Evolutionary conservation across 2,888 invertebrate genomes (phyloP), one percentile per base, ranked within the genome.

Genomic region (Laspeyria flexula): DNA sequence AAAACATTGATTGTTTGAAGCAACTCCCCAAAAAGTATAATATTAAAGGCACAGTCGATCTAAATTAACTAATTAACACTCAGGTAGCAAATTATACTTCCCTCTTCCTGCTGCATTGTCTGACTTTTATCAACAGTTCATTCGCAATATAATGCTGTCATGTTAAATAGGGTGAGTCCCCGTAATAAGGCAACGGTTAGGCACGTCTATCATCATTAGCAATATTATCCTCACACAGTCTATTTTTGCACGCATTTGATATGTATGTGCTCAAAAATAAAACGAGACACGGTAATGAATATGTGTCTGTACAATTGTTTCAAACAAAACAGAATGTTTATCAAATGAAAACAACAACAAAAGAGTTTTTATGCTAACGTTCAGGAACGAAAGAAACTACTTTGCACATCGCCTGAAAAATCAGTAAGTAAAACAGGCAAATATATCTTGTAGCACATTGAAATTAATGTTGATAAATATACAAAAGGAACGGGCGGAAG

Each of bases 401-500:
- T 35, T 27, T 38, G 37, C 27, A 42, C 25, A 13, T 21, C 11
- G 29, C n/a, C 23, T 30, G 35, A 59, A 62, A 65, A 52, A 61
- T 61, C 49, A 50, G 35, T 59, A 55, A 52, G 59, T 46, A 65
- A 68, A 60, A 65, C 67, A 74, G 62, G 74, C 73, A 78, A 81
- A 83, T 81, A 82, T 81, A 79, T 78, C 77, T 78, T 73, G 71
- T 71, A 78, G 78, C 77, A 77, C 85, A 86, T 83, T 85, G 87
- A 87, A 88, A 90, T 89, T 86, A 88, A 89, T 87, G 86, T 88
- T 90, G 87, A 89, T 90, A 89, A 90, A 90, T 88, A 88, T 78
- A 86, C 84, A 85, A 81, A 81, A 83, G 84, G 79, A 79, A 77
- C 75, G 72, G 72, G 73, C 80, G 81, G 85, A 81, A 81, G 85